Evolutionary conservation across 2,888 invertebrate genomes (phyloP).

Genomic region (Notodonta ziczac): DNA sequence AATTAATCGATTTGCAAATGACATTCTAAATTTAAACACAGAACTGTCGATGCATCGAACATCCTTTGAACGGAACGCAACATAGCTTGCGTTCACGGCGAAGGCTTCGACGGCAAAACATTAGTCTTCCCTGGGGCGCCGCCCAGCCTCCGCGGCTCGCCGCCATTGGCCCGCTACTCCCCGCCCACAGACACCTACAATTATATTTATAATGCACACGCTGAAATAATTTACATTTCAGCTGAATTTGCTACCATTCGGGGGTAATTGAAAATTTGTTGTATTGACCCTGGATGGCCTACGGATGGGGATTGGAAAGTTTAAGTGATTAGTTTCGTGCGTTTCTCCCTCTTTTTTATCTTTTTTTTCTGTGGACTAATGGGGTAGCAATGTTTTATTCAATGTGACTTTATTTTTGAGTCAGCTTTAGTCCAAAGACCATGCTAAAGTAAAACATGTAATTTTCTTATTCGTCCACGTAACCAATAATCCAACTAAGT

Average conservation of each 20-base stretch:
- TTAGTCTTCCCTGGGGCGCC: conserved; percentile 73
- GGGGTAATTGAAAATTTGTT: conserved; percentile 84
- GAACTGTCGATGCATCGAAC: conserved; percentile 19
- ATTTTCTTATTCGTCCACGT: too few relatives aligned
- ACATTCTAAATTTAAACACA: background rate
- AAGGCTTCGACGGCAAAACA: conserved; percentile 81
- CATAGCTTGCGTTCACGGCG: conserved; percentile 55
- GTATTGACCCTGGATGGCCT: conserved; percentile 77
- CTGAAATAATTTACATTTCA: conserved; percentile 84
- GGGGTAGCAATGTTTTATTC: background rate
- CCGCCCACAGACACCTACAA: conserved; percentile 81
- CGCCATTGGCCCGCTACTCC: conserved; percentile 66
- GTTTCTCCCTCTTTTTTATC: conserved; percentile 24
- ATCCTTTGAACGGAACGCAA: conserved; percentile 33
- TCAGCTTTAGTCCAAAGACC: too few relatives aligned
- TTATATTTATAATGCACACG: conserved; percentile 83
- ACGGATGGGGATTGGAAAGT: conserved; percentile 54
- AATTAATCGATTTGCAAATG: background rate
- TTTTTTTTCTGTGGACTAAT: conserved; percentile 2
- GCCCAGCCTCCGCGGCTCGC: conserved; percentile 63
- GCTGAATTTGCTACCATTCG: conserved; percentile 82
- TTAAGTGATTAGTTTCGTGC: conserved; percentile 68
- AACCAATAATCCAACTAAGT: background rate
- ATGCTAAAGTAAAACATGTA: too few relatives aligned
- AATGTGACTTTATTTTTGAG: background rate